Conservation (phyloP, 2,797 vertebrate genomes). For the Geotria australis region DNA sequence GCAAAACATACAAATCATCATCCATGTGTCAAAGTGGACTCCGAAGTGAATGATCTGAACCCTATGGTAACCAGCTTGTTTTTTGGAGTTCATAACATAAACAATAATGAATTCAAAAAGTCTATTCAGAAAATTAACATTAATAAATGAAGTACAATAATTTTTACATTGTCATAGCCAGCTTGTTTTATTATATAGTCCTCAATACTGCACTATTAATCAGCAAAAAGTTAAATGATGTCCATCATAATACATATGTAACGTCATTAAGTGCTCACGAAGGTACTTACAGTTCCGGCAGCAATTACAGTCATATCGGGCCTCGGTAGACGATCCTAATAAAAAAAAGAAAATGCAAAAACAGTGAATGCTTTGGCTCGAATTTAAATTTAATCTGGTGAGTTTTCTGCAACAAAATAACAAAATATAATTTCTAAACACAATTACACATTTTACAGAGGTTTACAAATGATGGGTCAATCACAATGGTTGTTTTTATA, state of each 20-base stretch:
- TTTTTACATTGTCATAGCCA: slow-evolving; percentile 1
- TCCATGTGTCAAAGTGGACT: background rate
- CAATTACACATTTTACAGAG: slow-evolving; percentile 2
- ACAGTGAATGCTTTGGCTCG: no score
- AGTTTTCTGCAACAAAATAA: no score
- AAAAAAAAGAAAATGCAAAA: slow-evolving; percentile 3
- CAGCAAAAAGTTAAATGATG: no score
- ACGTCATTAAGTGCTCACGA: no score
- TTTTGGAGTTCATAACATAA: background rate
- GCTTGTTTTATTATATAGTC: no score
- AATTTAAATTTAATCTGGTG: no score
- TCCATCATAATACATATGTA: no score
- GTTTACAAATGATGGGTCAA: no score
- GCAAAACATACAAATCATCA: slow-evolving; percentile 5
- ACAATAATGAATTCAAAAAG: background rate
- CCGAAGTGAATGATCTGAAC: background rate
- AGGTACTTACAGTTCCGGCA: slow-evolving; percentile 49
- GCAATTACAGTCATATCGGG: slow-evolving; percentile 55
- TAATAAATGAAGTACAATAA: background rate
- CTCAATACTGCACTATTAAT: no score
- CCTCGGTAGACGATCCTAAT: slow-evolving; percentile 26
- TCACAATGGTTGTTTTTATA: no score
- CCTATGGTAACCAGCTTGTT: background rate
- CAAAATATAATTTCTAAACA: slow-evolving; percentile 1
- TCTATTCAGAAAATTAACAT: background rate